Evolutionary conservation across 2,888 invertebrate species (phyloP).

Genomic region (Synergus gifuensis): DNA sequence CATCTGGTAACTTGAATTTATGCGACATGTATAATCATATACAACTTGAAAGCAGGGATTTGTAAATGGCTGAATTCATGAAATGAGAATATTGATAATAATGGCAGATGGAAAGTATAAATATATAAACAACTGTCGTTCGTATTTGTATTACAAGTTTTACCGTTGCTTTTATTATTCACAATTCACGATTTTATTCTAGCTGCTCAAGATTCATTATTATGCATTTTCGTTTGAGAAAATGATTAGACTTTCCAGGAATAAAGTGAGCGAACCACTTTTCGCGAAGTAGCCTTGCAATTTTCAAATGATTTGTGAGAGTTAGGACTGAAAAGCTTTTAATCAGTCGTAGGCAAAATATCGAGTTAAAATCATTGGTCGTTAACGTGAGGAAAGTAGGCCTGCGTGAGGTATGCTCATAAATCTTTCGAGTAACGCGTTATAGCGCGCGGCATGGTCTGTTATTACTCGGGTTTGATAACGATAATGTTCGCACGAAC

Average conservation of each 20-base stretch:
- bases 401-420: constrained; percentile 66
- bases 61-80: no score
- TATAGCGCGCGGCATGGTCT: constrained; percentile 58
- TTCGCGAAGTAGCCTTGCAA: constrained; percentile 14
- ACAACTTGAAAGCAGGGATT: no score
- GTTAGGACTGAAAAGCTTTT: constrained; percentile 42
- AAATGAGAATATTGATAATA: no score
- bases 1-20: no score
- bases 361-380: constrained; percentile 45
- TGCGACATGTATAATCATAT: no score
- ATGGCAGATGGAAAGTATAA: no score
- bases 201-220: background rate
- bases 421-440: constrained; percentile 61
- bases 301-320: constrained; percentile 35
- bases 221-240: background rate
- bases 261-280: constrained; percentile 22
- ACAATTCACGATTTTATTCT: background rate
- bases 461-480: constrained; percentile 68
- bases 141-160: background rate
- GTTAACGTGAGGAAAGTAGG: constrained; percentile 49
- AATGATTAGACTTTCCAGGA: constrained; percentile 18
- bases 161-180: background rate
- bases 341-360: constrained; percentile 46
- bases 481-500: constrained; percentile 70
- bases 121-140: no score